Conservation (phyloP, 1,140 invertebrate species). For the Sinella curviseta region DNA sequence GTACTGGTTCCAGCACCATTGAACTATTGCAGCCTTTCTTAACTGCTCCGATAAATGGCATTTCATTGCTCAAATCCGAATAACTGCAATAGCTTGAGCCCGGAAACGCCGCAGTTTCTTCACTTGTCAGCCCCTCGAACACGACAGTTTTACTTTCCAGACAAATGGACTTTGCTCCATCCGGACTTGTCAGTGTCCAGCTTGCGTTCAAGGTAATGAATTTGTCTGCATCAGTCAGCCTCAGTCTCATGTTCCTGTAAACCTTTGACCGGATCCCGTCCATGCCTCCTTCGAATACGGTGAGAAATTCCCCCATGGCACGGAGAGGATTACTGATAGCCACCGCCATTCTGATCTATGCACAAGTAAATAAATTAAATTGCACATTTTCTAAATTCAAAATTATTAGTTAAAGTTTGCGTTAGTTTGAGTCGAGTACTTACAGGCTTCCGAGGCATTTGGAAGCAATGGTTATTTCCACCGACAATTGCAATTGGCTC, state of each 20-base stretch:
- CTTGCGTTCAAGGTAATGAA: neutral
- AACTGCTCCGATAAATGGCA: neutral
- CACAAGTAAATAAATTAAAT: neutral
- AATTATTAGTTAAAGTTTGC: neutral
- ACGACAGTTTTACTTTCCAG: neutral
- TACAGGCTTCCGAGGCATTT: too few relatives aligned
- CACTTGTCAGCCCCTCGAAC: neutral
- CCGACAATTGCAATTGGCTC: neutral
- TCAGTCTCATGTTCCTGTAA: neutral
- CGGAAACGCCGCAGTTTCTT: neutral
- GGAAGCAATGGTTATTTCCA: constrained; percentile 7
- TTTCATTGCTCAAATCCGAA: neutral
- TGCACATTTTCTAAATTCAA: neutral
- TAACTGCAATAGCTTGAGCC: neutral
- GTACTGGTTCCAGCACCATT: neutral
- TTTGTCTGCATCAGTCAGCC: neutral
- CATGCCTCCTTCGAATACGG: neutral
- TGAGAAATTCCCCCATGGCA: neutral
- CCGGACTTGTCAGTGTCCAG: neutral
- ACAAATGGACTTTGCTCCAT: neutral
- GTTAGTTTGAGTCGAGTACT: too few relatives aligned
- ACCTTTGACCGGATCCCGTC: neutral
- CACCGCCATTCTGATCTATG: neutral
- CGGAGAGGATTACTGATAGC: neutral
- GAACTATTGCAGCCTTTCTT: neutral